Percentiles rank a stretch among this genome's conserved stretches.
Evolutionary conservation across 2,888 invertebrate genomes (phyloP).

Genomic region (Zaprionus lineosus): DNA sequence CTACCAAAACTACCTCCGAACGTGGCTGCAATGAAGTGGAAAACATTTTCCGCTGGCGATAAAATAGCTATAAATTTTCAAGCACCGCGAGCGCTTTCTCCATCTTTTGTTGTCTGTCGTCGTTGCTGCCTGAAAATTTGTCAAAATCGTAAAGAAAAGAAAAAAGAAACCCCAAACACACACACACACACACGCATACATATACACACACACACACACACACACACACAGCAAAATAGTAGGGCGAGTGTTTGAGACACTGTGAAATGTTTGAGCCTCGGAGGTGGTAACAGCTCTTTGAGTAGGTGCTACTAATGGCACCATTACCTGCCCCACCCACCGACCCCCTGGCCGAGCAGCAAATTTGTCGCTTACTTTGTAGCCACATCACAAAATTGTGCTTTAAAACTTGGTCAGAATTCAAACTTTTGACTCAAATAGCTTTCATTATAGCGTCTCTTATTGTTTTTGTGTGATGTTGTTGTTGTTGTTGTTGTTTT

Average conservation of each 20-base stretch:
- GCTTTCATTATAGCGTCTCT: constrained; percentile 57
- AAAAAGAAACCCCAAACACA: neutral
- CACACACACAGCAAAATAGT: no score
- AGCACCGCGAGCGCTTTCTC: constrained; percentile 45
- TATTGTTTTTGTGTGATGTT: constrained; percentile 31
- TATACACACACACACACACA: no score
- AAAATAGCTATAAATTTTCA: constrained; percentile 69
- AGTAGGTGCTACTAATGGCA: constrained; percentile 71
- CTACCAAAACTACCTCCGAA: constrained; percentile 6
- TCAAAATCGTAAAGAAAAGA: constrained; percentile 20
- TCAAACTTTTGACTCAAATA: constrained; percentile 61
- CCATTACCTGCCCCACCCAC: constrained; percentile 53
- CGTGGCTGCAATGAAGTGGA: constrained; percentile 64
- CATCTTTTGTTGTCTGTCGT: constrained; percentile 22
- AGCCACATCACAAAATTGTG: constrained; percentile 50
- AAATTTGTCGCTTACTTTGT: constrained; percentile 51
- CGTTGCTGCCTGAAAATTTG: constrained; percentile 42
- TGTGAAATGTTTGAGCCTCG: neutral
- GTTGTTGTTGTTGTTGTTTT: constrained; percentile 30
- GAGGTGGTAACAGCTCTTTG: constrained; percentile 37
- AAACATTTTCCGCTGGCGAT: constrained; percentile 68
- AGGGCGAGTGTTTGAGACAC: constrained; percentile 20
- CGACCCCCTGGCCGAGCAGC: neutral
- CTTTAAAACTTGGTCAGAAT: constrained; percentile 58
- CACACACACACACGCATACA: no score